Evolutionary conservation across 2,797 vertebrate genomes (phyloP), one percentile per base, ranked within the genome.

Genomic region (Anas flavirostris): DNA sequence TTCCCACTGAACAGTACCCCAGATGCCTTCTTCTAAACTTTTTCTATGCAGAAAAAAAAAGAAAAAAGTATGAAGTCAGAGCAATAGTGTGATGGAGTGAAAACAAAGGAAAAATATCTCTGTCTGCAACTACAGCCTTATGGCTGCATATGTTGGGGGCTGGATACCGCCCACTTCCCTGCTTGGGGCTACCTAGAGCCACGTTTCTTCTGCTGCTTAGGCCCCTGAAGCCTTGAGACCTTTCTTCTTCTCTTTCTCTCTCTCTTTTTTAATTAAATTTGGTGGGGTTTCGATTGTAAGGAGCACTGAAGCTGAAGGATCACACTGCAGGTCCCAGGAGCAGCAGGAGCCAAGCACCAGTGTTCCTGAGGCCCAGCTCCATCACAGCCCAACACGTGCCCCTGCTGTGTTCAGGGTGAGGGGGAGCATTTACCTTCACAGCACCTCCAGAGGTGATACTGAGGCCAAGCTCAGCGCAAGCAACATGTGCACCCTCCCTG

Each of bases 121-220:
- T 50, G 48, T 50, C 48, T 50, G 48, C 48, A 50, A 14, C 23
- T 50, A 50, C 23, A 8, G 23, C 48, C 48, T 14, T 50, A 50
- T 50, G 48, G 50, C 50, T 52, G 39, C 10, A 7, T 1, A 9
- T 7, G 18, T 4, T 15, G 50, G 0, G 4, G 53, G 14, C 12
- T 48, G 44, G 58, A 19, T 60, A 23, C 41, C 2, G 7, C 5
- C 46, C 29, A 1, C 60, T 10, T n/a, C 14, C 41, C 59, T 67
- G 58, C 46, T 12, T 12, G 17, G 17, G 29, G 15, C 63, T 23
- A n/a, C 19, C 58, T 44, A 17, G 17, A 59, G 69, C 21, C 22
- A 12, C 3, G 1, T 11, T 26, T 46, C 35, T 31, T 44, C 77
- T 35, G n/a, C 66, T 23, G 37, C 39, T 17, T 19, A 19, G 17